Evolutionary conservation across 2,888 invertebrate genomes (phyloP), one percentile per base, ranked within the genome.

Genomic region (Sussaba pulchella): DNA sequence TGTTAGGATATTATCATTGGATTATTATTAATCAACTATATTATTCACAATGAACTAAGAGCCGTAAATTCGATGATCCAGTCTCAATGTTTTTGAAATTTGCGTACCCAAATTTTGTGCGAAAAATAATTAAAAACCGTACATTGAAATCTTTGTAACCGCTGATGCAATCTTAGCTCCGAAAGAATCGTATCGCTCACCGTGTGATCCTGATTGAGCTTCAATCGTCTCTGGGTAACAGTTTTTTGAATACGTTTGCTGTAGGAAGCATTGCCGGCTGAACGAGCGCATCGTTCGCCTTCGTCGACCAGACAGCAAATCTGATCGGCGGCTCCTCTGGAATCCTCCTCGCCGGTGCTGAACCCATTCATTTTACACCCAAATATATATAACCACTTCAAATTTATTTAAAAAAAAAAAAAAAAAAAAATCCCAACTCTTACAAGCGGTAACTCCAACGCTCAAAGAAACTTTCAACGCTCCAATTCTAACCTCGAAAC

Each of bases 191-290:
- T 54, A 54, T 54, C 31, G 17, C 47, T 1, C 92, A 96, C 96
- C 90, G 94, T 94, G 85, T 94, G 95, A 93, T 99, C 98, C 87
- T 97, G 95, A 91, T 95, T 96, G 50, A 99, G 95, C 91, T 98
- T 98, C 50, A 99, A 95, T 88, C 97, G 95, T 89, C 98, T 95
- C 90, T 98, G 98, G 69, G 97, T 96, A 41, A 98, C 98, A 75
- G 97, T 98, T 92, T 98, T 99, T 93, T 99, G 98, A 88, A 99
- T 98, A 86, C 98, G 95, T 92, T 99, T 99, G 93, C 98, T 98
- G 93, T 99, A 99, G 57, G 98, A 97, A 86, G 99, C 99, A 94
- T 98, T 98, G 83, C 98, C 98, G 86, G 98, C 98, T 74, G 96
- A 95, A 90, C 98, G 95, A 84, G 95, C 94, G 93, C 99, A 99